These are phyloP conservation scores for Paraescarpia echinospica DNA, from an alignment of 1,140 invertebrate genomes.

Conservation along the genomic window DNA sequence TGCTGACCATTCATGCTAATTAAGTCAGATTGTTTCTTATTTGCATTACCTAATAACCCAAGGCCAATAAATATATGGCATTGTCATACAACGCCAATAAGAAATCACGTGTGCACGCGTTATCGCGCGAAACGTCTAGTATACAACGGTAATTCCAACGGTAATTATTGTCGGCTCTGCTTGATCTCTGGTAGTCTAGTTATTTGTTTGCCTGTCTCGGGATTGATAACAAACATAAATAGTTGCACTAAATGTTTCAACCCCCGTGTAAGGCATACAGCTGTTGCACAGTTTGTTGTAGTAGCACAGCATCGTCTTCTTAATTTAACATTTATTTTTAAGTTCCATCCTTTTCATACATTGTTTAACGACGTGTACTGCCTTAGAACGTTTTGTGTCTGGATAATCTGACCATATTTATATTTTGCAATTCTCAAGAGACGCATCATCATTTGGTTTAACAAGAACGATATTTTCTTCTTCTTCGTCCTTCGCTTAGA, in stretches of 20 bases:
- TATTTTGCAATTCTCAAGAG: no score
- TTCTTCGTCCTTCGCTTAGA: no score
- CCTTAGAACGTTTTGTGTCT: no score
- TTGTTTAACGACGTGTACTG: no score
- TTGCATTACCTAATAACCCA: background rate
- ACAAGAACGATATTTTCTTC: no score
- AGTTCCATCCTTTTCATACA: no score
- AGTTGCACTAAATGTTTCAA: background rate
- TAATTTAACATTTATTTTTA: no score
- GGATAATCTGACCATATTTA: no score
- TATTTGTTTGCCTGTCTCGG: background rate
- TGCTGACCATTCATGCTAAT: background rate
- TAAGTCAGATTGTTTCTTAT: background rate
- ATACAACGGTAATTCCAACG: background rate
- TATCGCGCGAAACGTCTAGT: background rate
- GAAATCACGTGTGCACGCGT: background rate
- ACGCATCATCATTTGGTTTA: no score
- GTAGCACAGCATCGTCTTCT: no score
- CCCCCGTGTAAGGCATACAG: background rate
- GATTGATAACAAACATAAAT: background rate
- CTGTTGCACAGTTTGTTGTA: no score
- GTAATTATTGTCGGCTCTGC: background rate
- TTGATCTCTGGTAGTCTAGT: background rate
- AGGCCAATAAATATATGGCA: background rate
- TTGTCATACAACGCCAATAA: background rate